Conservation (phyloP, 2,113 vertebrate species). For the Neotoma lepida region DNA sequence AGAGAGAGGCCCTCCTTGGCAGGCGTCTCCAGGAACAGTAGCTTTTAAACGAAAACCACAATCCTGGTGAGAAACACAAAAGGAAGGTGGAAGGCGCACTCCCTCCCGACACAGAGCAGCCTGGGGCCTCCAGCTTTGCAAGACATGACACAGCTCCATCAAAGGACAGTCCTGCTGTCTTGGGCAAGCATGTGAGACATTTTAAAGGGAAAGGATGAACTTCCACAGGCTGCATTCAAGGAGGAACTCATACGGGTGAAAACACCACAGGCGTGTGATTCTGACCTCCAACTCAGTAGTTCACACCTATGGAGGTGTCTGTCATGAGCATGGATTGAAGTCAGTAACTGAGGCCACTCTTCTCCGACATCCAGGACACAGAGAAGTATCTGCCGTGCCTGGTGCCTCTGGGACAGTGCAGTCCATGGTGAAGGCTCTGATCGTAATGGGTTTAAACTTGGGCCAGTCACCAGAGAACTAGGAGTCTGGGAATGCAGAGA, state of each 20-base stretch:
- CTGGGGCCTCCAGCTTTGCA: neutral
- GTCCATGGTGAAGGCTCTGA: neutral
- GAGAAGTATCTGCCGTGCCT: neutral
- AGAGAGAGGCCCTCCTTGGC: neutral
- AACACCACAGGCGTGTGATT: neutral
- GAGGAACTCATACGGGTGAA: accelerated
- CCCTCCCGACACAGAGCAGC: neutral
- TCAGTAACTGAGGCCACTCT: neutral
- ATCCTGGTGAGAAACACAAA: neutral
- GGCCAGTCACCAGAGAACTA: neutral
- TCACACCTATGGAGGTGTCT: neutral
- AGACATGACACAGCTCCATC: neutral
- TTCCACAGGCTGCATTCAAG: neutral
- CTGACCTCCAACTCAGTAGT: neutral
- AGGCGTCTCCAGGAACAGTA: slow-evolving; percentile 1
- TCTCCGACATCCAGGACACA: neutral
- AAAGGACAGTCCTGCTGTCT: neutral
- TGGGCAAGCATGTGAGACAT: neutral
- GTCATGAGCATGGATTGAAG: neutral
- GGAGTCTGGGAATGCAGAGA: neutral
- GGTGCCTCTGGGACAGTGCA: accelerated
- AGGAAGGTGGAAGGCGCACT: neutral
- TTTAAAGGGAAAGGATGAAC: neutral
- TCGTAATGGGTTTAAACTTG: neutral
- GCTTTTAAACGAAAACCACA: slow-evolving; percentile 52